A percentile compares a stretch with the other conserved stretches of the same genome.
Evolutionary conservation across 2,888 invertebrate species (phyloP).

Genomic region (Stenchaetothrips biformis): DNA sequence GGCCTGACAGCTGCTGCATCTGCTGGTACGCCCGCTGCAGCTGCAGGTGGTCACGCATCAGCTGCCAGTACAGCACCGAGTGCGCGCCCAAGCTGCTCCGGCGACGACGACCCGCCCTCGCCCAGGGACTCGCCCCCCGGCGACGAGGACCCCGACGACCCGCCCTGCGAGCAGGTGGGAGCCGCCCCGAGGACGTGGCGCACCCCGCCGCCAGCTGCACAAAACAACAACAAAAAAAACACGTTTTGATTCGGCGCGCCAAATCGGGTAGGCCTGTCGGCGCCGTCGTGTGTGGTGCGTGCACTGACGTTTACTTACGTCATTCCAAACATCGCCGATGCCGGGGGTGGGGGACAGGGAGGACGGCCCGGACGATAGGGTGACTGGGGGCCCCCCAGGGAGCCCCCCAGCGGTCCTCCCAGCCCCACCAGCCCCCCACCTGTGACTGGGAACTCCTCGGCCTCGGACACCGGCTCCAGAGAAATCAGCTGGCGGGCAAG

Average conservation of each 20-base stretch:
- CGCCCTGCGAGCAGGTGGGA: not conserved
- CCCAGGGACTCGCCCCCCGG: not conserved
- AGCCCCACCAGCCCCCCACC: not conserved
- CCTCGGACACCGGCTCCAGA: slow-evolving; percentile 18
- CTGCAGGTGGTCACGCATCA: slow-evolving; percentile 39
- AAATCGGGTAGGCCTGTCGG: not conserved
- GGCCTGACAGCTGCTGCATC: slow-evolving; percentile 35
- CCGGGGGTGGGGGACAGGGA: slow-evolving; percentile 7
- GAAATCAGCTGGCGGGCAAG: not conserved
- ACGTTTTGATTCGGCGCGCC: not conserved
- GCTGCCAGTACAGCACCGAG: slow-evolving; percentile 37
- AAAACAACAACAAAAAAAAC: not conserved
- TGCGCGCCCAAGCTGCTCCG: slow-evolving; percentile 6
- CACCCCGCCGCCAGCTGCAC: slow-evolving; percentile 3
- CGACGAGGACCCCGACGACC: not conserved
- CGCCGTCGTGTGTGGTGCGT: not conserved
- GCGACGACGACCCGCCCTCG: not conserved
- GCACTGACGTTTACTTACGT: not conserved
- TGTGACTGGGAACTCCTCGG: not conserved
- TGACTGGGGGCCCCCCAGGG: not conserved
- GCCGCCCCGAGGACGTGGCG: not conserved
- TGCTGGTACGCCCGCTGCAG: slow-evolving; percentile 37
- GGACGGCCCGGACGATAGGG: slow-evolving; percentile 16
- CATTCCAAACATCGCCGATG: slow-evolving; percentile 20
- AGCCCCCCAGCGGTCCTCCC: slow-evolving; percentile 6